phyloP scores from a whole-genome alignment of 2,797 vertebrate species.

The Salmo trutta region DNA sequence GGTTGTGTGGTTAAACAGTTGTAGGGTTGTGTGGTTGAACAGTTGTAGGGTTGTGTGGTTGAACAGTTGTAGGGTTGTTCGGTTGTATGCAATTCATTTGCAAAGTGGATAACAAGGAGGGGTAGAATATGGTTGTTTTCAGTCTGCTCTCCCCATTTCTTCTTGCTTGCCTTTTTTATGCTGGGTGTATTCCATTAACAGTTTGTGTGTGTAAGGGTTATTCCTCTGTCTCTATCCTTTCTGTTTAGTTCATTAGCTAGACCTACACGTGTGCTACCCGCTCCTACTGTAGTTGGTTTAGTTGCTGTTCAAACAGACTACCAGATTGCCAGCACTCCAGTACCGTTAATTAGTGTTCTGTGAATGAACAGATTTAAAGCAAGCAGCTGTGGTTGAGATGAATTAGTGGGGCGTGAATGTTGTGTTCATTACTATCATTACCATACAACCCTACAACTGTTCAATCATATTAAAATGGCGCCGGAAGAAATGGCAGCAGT shows the following conservation, averaged over 20 bases:
- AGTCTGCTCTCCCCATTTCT: too few species aligned
- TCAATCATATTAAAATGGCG: too few species aligned
- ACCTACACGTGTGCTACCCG: conserved; percentile 64
- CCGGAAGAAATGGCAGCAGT: too few species aligned
- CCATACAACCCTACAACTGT: too few species aligned
- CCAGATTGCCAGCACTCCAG: conserved; percentile 60
- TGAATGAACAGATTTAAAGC: conserved; percentile 80
- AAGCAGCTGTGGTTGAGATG: conserved; percentile 76
- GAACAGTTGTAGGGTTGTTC: too few species aligned
- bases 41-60: too few species aligned
- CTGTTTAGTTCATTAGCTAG: conserved; percentile 60
- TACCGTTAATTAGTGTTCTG: conserved; percentile 76
- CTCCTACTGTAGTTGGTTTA: conserved; percentile 63
- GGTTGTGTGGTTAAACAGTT: not conserved
- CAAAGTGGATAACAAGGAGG: too few species aligned
- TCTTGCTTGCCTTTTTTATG: too few species aligned
- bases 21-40: not conserved
- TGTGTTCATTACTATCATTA: conserved; percentile 68
- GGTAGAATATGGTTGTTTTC: too few species aligned
- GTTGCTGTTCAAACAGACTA: conserved; percentile 57
- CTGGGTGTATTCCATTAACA: not conserved
- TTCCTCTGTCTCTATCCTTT: conserved; percentile 39
- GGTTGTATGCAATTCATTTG: too few species aligned
- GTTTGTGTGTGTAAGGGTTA: conserved; percentile 28
- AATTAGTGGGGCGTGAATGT: conserved; percentile 79